These are phyloP conservation scores for Silvanus unidentatus DNA, from an alignment of 2,888 invertebrate genomes.

Conservation along the genomic window DNA sequence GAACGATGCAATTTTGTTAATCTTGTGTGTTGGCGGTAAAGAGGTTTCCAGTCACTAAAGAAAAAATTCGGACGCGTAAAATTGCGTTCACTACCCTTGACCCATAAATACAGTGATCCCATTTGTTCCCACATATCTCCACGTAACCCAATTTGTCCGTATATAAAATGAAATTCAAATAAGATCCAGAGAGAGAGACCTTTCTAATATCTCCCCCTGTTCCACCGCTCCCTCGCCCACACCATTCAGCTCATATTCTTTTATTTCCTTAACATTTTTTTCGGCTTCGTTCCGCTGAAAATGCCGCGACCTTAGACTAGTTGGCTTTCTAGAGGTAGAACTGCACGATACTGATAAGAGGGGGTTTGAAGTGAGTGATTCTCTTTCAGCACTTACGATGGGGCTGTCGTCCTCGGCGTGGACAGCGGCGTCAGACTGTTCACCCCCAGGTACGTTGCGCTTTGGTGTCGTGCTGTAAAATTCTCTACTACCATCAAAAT, in stretches of 20 bases:
- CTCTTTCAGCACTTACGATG: constrained; percentile 50
- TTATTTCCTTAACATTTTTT: background rate
- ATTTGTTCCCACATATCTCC: too few species aligned
- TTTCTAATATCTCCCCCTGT: constrained; percentile 8
- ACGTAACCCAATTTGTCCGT: too few species aligned
- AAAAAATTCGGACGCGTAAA: too few species aligned
- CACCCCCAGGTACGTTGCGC: constrained; percentile 52
- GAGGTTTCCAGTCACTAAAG: too few species aligned
- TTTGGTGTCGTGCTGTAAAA: constrained; percentile 29
- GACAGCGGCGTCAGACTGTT: constrained; percentile 49
- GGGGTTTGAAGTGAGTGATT: constrained; percentile 49
- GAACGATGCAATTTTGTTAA: too few species aligned
- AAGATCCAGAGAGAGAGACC: constrained; percentile 7
- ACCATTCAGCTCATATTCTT: background rate
- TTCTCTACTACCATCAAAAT: constrained; percentile 10
- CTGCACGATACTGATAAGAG: constrained; percentile 43
- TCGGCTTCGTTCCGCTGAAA: constrained; percentile 7
- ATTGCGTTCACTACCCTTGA: too few species aligned
- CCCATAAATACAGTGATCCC: too few species aligned
- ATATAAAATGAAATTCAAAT: too few species aligned
- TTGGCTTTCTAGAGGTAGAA: constrained; percentile 40
- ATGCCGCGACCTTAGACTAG: constrained; percentile 20
- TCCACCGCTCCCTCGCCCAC: constrained; percentile 7
- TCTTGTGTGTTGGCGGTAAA: too few species aligned
- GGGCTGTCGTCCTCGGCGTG: constrained; percentile 47